Base-by-base conservation (phyloP, 2,113 vertebrate species). In the Leptobrachium leishanense region DNA sequence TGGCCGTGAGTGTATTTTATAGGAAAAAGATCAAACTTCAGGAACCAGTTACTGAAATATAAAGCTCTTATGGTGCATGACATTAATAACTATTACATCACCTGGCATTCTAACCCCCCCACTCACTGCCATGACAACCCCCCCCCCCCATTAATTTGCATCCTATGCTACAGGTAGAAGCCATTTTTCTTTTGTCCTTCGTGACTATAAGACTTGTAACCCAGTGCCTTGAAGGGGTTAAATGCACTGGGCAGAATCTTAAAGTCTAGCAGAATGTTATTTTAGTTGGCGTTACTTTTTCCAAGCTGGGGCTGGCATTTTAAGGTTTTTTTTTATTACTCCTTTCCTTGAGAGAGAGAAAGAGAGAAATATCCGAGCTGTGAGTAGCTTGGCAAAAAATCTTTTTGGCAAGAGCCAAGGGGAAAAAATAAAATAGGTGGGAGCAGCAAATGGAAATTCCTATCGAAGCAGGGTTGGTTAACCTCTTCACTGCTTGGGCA, bases 311-410 rank as follows among this genome's bases (percentile, higher is more conserved):
- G 46, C 66, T 43, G 12, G 43, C 11, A 20, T 68, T 79, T 10
- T 63, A 20, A n/a, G 15, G 11, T 2, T 15, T 44, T 54, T 79
- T 72, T 3, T 43, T 74, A 31, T 31, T 31, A 31, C 20, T 31
- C 20, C 20, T 31, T 80, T 50, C 53, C 13, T 59, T 59, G n/a
- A 73, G 63, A 31, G 20, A 31, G 57, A 66, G 50, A 57, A 74
- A 59, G 20, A 31, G 20, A 31, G 20, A 31, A 31, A 31, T 31
- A 67, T 8, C 68, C 15, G 42, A 74, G 53, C 40, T 20, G 31
- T n/a, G 54, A 68, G 64, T 40, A 44, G 63, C 46, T 74, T 77
- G 54, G 70, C 77, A 68, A 41, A 54, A 68, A n/a, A 81, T 53
- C 59, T 73, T 68, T 54, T 63, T 79, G 78, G 64, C 72, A 59